These are phyloP conservation scores for Elaphurus davidianus DNA, from an alignment of 2,113 vertebrate genomes.

Conservation along the genomic window DNA sequence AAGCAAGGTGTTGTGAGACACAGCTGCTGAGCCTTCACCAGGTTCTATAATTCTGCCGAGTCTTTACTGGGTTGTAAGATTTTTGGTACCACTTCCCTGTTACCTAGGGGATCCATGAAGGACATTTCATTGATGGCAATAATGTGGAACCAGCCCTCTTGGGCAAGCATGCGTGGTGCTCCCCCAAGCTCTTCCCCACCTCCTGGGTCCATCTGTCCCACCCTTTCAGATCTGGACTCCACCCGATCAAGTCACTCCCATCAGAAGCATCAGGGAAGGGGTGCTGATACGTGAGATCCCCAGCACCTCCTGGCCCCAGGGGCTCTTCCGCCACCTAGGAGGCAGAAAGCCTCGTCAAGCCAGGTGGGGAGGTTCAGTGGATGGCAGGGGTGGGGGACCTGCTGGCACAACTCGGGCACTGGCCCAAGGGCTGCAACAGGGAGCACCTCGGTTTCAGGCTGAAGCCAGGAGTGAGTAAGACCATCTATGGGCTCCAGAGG, in stretches of 20 bases:
- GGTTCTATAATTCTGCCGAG: not conserved
- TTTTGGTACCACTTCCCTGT: not conserved
- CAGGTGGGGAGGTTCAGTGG: not conserved
- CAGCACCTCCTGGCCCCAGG: not conserved
- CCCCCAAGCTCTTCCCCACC: not conserved
- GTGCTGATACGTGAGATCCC: not conserved
- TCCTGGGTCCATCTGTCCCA: not conserved
- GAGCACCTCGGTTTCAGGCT: not conserved
- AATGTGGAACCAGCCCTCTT: not conserved
- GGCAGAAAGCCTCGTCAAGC: not conserved
- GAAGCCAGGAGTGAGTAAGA: not conserved
- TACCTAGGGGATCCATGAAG: not conserved
- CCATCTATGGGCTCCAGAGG: not conserved
- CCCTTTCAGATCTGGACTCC: not conserved
- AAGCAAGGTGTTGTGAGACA: not conserved
- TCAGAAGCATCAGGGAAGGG: not conserved
- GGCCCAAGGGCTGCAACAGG: not conserved
- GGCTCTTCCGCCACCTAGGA: not conserved
- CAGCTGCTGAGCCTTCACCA: not conserved
- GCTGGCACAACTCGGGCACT: not conserved
- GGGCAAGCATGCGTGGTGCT: not conserved
- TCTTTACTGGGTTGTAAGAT: not conserved
- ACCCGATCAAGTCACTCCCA: not conserved
- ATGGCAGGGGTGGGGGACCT: not conserved
- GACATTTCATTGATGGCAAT: not conserved